Conservation (phyloP, 2,888 invertebrate species). For the Gari tellinella region DNA sequence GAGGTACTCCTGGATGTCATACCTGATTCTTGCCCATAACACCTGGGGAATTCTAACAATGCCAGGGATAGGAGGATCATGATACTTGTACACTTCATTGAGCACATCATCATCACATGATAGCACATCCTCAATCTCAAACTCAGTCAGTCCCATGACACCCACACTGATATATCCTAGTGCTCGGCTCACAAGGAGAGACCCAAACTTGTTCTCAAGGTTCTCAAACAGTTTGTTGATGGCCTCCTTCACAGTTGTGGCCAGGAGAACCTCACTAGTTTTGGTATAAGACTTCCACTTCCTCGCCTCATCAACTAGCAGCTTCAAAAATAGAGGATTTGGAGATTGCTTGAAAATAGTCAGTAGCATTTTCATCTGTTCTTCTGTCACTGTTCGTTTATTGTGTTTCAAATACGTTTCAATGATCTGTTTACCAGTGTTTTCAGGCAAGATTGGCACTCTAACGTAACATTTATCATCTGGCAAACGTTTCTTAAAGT, state of each 20-base stretch:
- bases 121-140: slow-evolving; percentile 81
- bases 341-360: slow-evolving; percentile 65
- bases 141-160: slow-evolving; percentile 78
- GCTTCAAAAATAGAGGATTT: slow-evolving; percentile 79
- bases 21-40: slow-evolving; percentile 77
- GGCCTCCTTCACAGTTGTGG: slow-evolving; percentile 70
- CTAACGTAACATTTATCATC: slow-evolving; percentile 68
- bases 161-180: slow-evolving; percentile 79
- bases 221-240: slow-evolving; percentile 75
- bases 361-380: slow-evolving; percentile 68
- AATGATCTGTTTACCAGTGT: slow-evolving; percentile 73
- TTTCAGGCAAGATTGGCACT: slow-evolving; percentile 69
- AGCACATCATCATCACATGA: slow-evolving; percentile 81
- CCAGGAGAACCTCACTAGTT: slow-evolving; percentile 50
- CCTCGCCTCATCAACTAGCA: slow-evolving; percentile 77
- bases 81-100: slow-evolving; percentile 79
- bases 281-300: slow-evolving; percentile 75
- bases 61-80: slow-evolving; percentile 81
- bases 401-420: slow-evolving; percentile 66
- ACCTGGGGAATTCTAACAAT: slow-evolving; percentile 79
- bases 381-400: slow-evolving; percentile 66
- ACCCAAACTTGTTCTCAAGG: slow-evolving; percentile 78
- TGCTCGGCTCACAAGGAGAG: slow-evolving; percentile 68
- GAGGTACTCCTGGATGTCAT: slow-evolving; percentile 79
- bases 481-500: slow-evolving; percentile 64